Percentiles rank a stretch among this genome's conserved stretches.
Evolutionary conservation across 2,888 invertebrate species (phyloP).

Genomic region (Autographa pulchrina): DNA sequence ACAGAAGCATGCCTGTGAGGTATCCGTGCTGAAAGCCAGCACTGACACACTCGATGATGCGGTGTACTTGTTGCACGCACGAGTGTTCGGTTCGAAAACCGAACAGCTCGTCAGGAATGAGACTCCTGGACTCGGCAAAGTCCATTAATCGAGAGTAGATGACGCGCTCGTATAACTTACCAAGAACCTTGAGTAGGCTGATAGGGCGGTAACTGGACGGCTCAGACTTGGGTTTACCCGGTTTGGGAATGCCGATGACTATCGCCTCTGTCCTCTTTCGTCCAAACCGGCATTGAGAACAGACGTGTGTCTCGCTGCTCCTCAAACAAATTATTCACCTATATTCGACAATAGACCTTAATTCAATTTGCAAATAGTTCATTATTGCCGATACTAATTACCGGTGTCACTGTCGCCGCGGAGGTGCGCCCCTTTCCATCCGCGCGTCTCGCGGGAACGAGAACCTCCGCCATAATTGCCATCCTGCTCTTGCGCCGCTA

Average conservation of each 20-base stretch:
- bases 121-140: neutral
- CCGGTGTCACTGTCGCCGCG: too few relatives aligned
- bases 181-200: neutral
- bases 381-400: too few relatives aligned
- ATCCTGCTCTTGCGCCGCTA: too few relatives aligned
- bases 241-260: slow-evolving; percentile 3
- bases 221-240: too few relatives aligned
- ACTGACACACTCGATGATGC: neutral
- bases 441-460: too few relatives aligned
- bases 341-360: too few relatives aligned
- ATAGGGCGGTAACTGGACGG: neutral
- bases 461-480: too few relatives aligned
- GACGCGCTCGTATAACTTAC: neutral
- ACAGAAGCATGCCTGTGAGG: too few relatives aligned
- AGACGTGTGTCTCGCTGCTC: neutral
- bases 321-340: too few relatives aligned
- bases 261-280: neutral
- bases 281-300: neutral
- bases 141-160: neutral
- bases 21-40: neutral
- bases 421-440: too few relatives aligned
- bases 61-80: too few relatives aligned
- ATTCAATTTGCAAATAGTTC: too few relatives aligned
- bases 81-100: neutral
- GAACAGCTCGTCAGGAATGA: neutral